Evolutionary conservation across 1,140 invertebrate genomes (phyloP), one percentile per base, ranked within the genome.

Genomic region (Apocrypta bakeri): DNA sequence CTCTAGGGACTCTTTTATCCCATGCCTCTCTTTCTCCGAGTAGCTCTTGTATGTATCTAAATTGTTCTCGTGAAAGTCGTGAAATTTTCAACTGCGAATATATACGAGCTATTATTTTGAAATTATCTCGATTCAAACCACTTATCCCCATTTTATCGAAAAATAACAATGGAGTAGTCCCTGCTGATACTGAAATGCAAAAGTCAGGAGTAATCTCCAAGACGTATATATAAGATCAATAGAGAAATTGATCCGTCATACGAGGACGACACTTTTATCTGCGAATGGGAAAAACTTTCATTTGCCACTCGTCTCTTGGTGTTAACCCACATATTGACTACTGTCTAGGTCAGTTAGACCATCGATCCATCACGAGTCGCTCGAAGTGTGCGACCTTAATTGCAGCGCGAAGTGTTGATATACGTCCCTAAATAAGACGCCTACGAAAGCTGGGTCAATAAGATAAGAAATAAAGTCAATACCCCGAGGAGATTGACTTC

Each of bases 301-400:
- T 77, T 77, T 69, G 25, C 27, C 64, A 11, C 31, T 66, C 31
- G 56, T 17, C 25, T 48, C 40, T n/a, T 14, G 61, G 61, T 29
- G 71, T 82, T 75, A 64, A 86, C 72, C 37, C 79, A 84, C 84
- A 85, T 86, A 83, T 87, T 86, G 86, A 88, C 87, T 85, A 79
- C 85, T 89, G 89, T 90, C 86, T 73, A 63, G 48, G 83, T 83
- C 84, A 82, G 88, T 90, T 87, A 89, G 89, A 88, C 87, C 87
- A 88, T 88, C 88, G 90, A 90, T 89, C 89, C 86, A 89, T 90
- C 88, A 90, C 17, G 17, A 7, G 33, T 68, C 64, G 42, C 79
- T 27, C 37, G 3, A 56, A 21, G 17, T 56, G 7, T 56, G n/a
- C 7, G 4, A 56, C 48, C 14, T 56, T 56, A 56, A 7, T n/a